Evolutionary conservation across 1,140 invertebrate species (phyloP).

Genomic region (Camponotus vicinus): DNA sequence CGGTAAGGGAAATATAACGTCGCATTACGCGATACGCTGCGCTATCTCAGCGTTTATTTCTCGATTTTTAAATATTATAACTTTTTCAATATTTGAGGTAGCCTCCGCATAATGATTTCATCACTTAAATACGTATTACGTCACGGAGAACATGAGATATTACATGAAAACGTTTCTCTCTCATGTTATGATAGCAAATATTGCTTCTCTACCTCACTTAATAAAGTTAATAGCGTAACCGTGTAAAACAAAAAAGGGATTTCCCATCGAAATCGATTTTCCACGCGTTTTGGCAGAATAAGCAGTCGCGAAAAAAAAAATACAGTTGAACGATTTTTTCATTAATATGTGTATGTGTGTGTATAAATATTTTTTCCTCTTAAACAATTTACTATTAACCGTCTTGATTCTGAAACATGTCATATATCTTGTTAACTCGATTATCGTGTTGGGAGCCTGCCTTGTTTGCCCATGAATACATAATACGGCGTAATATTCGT

Average conservation of each 20-base stretch:
- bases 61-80: not conserved
- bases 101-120: not conserved
- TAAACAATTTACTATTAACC: not conserved
- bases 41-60: not conserved
- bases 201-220: not conserved
- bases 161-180: not conserved
- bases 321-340: not conserved
- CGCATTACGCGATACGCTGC: not conserved
- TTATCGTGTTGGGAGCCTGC: not conserved
- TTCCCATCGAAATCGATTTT: not conserved
- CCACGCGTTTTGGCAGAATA: not conserved
- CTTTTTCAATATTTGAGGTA: not conserved
- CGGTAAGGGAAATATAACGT: not conserved
- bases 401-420: not conserved
- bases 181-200: not conserved
- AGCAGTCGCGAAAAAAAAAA: not conserved
- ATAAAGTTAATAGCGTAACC: not conserved
- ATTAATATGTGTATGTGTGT: not conserved
- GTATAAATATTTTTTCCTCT: not conserved
- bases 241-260: not conserved
- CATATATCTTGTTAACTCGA: conserved; percentile 19
- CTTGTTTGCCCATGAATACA: conserved; percentile 17
- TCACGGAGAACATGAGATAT: not conserved
- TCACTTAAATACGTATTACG: not conserved
- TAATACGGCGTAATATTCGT: conserved; percentile 19